Conservation (phyloP, 2,113 vertebrate genomes). For the Sorex fumeus region DNA sequence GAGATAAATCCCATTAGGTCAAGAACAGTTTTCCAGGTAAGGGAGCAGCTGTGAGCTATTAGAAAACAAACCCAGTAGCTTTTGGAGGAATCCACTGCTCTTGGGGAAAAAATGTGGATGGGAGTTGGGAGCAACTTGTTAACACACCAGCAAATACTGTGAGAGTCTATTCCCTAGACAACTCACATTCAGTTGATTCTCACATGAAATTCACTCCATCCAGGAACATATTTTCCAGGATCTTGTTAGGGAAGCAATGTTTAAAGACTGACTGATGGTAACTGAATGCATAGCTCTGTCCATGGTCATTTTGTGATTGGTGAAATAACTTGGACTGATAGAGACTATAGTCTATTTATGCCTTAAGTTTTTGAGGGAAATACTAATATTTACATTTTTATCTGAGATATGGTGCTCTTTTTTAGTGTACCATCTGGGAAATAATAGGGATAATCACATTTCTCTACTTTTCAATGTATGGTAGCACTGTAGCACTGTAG, state of each 20-base stretch:
- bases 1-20: slow-evolving; percentile 9
- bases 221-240: background rate
- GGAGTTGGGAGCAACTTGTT: no score
- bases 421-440: background rate
- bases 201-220: background rate
- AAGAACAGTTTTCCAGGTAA: slow-evolving; percentile 24
- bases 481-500: no score
- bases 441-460: background rate
- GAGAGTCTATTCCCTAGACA: background rate
- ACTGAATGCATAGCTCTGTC: background rate
- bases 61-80: background rate
- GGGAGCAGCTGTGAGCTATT: background rate
- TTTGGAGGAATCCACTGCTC: background rate
- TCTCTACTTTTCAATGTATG: background rate
- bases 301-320: background rate
- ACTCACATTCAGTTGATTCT: slow-evolving; percentile 19
- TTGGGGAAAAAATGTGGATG: no score
- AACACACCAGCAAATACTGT: background rate
- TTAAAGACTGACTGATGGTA: background rate
- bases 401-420: background rate
- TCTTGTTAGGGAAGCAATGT: background rate
- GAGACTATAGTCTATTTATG: background rate
- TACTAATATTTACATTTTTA: background rate
- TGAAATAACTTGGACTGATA: background rate
- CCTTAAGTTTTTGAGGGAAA: background rate